phyloP scores from a whole-genome alignment of 2,797 vertebrate species.

The Xiphophorus birchmanni region DNA sequence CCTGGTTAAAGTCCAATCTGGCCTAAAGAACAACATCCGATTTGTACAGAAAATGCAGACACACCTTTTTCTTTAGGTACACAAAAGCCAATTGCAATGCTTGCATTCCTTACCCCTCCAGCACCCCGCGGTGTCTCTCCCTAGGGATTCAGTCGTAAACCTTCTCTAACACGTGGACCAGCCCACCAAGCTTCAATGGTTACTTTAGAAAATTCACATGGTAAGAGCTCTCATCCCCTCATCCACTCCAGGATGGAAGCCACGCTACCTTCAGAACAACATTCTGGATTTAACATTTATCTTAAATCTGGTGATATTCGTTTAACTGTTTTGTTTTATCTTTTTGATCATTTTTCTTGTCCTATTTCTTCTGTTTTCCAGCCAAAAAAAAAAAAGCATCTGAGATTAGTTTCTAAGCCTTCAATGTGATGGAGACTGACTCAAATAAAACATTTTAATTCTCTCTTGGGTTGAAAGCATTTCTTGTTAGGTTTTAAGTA shows the following conservation, averaged over 20 bases:
- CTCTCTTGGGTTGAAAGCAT: conserved; percentile 10
- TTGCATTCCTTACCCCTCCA: neutral
- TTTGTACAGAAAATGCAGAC: neutral
- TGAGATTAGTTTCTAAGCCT: conserved; percentile 50
- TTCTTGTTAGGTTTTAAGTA: neutral
- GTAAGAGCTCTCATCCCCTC: neutral
- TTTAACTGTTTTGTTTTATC: conserved; percentile 7
- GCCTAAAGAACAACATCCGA: neutral
- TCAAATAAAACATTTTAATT: conserved; percentile 60
- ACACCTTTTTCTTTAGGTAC: neutral
- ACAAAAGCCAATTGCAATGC: neutral
- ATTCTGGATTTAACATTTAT: neutral
- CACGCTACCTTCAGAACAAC: neutral
- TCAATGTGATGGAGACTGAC: conserved; percentile 18
- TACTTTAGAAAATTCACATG: neutral
- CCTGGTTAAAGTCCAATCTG: neutral
- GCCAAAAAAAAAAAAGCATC: conserved; percentile 29
- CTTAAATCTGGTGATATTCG: neutral
- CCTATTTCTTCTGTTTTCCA: conserved; percentile 29
- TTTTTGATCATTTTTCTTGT: neutral
- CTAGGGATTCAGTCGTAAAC: neutral
- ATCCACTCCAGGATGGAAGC: neutral
- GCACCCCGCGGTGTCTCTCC: neutral
- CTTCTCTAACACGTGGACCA: neutral
- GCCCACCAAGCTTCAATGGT: neutral